phyloP scores from a whole-genome alignment of 2,888 invertebrate species.

The Coleophora deauratella region DNA sequence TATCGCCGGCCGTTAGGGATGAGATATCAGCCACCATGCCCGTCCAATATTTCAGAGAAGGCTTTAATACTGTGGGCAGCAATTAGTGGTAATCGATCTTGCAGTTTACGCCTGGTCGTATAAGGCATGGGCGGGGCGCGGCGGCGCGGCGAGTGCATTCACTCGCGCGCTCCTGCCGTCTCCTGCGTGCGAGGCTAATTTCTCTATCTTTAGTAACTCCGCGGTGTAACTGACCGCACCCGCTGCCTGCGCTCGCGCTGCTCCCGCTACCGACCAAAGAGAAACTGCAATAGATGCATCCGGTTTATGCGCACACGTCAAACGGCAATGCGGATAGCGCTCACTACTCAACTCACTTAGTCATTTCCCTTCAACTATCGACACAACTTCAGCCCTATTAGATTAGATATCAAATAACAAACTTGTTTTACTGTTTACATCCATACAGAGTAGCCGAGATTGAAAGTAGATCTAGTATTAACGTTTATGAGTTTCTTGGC shows the following conservation, averaged over 20 bases:
- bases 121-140: slow-evolving; percentile 52
- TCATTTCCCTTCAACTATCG: slow-evolving; percentile 26
- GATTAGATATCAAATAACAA: slow-evolving; percentile 3
- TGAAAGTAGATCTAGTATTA: slow-evolving; percentile 37
- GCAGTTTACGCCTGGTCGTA: slow-evolving; percentile 53
- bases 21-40: slow-evolving; percentile 22
- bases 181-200: slow-evolving; percentile 59
- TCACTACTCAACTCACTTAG: not conserved
- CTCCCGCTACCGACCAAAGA: slow-evolving; percentile 50
- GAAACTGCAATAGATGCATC: slow-evolving; percentile 69
- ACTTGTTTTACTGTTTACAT: slow-evolving; percentile 5
- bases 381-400: slow-evolving; percentile 2
- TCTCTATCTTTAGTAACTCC: slow-evolving; percentile 72
- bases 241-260: slow-evolving; percentile 8
- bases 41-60: slow-evolving; percentile 38
- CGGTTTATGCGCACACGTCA: slow-evolving; percentile 57
- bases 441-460: slow-evolving; percentile 24
- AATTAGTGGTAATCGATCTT: slow-evolving; percentile 71
- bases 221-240: slow-evolving; percentile 63
- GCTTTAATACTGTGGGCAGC: slow-evolving; percentile 43
- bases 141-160: slow-evolving; percentile 48
- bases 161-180: slow-evolving; percentile 46
- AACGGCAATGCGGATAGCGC: slow-evolving; percentile 17
- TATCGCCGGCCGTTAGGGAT: slow-evolving; percentile 26
- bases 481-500: slow-evolving; percentile 27